Conservation (phyloP, 2,797 vertebrate genomes). For the Semaprochilodus insignis region DNA sequence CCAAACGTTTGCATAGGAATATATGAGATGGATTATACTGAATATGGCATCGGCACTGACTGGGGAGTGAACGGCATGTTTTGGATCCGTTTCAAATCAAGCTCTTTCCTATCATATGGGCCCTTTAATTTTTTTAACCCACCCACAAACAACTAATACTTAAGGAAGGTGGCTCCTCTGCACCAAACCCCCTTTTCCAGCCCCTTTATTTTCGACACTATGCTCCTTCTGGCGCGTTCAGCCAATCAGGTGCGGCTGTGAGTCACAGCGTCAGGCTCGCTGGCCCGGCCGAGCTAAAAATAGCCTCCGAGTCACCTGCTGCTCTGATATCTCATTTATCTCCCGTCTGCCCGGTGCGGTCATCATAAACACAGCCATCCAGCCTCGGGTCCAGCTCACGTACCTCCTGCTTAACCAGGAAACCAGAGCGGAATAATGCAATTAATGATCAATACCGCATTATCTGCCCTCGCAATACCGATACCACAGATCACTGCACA, state of each 20-base stretch:
- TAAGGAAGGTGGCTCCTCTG: neutral
- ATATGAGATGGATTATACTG: too few relatives aligned
- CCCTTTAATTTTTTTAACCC: too few relatives aligned
- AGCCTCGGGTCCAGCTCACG: slow-evolving; percentile 43
- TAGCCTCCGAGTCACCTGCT: slow-evolving; percentile 78
- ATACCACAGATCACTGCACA: neutral
- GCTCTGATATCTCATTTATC: slow-evolving; percentile 80
- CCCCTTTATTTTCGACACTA: slow-evolving; percentile 61
- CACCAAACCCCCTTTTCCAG: neutral
- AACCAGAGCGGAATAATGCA: neutral
- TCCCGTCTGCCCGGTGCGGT: slow-evolving; percentile 68
- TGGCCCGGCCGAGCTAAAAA: slow-evolving; percentile 79
- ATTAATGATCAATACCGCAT: neutral
- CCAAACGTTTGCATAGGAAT: too few relatives aligned
- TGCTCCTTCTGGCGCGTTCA: slow-evolving; percentile 71
- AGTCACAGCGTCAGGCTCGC: slow-evolving; percentile 70
- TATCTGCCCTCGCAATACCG: neutral
- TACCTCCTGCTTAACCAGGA: slow-evolving; percentile 11
- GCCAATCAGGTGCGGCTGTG: slow-evolving; percentile 68
- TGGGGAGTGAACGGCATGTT: too few relatives aligned
- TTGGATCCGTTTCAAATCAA: too few relatives aligned
- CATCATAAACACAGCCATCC: slow-evolving; percentile 74
- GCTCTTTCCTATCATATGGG: too few relatives aligned
- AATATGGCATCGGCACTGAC: too few relatives aligned
- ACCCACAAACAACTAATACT: too few relatives aligned